Conservation (phyloP, 2,888 invertebrate species). For the Shargacucullia verbasci region DNA sequence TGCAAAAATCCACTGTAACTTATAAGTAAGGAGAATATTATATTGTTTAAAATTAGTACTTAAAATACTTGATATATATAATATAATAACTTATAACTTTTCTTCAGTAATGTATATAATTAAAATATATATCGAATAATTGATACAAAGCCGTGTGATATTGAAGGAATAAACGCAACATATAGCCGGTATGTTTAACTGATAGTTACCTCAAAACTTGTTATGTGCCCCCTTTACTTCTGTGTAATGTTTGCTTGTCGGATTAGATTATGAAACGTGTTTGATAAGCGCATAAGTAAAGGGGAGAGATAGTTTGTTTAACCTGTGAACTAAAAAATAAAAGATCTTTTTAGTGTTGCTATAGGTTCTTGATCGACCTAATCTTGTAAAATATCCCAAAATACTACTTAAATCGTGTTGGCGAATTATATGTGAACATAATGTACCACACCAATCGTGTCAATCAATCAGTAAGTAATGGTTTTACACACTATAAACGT, state of each 20-base stretch:
- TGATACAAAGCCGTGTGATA: slow-evolving; percentile 77
- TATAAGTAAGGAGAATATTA: slow-evolving; percentile 30
- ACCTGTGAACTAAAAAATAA: slow-evolving; percentile 30
- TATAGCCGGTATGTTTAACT: slow-evolving; percentile 51
- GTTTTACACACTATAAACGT: too few relatives aligned
- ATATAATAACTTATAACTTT: slow-evolving; percentile 28
- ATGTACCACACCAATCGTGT: too few relatives aligned
- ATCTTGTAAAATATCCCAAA: too few relatives aligned
- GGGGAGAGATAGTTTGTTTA: slow-evolving; percentile 14
- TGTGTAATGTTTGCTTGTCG: not conserved
- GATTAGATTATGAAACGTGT: slow-evolving; percentile 15
- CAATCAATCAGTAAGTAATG: too few relatives aligned
- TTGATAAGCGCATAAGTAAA: slow-evolving; percentile 15
- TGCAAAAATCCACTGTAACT: not conserved
- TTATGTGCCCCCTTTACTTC: slow-evolving; percentile 24
- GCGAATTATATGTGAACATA: too few relatives aligned
- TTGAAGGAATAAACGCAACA: slow-evolving; percentile 68
- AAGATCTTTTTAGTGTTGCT: not conserved
- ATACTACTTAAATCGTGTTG: too few relatives aligned
- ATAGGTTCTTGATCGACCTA: too few relatives aligned
- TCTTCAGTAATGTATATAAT: slow-evolving; percentile 40
- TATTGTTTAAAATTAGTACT: slow-evolving; percentile 47
- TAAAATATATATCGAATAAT: slow-evolving; percentile 52
- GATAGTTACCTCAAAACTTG: slow-evolving; percentile 75
- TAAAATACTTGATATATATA: slow-evolving; percentile 41